phyloP scores from a whole-genome alignment of 2,888 invertebrate species.

The Drosophila prostipennis region DNA sequence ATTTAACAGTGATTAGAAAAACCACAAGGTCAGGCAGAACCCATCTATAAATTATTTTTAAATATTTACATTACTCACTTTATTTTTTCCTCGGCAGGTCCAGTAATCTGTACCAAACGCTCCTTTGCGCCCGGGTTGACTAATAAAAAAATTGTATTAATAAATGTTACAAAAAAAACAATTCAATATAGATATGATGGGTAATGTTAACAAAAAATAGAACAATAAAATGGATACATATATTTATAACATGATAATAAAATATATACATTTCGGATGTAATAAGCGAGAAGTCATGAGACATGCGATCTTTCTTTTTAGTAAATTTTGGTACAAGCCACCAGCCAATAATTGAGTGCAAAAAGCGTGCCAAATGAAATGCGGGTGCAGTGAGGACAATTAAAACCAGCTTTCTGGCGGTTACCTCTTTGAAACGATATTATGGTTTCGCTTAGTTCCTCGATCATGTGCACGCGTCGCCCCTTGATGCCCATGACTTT shows the following conservation, averaged over 20 bases:
- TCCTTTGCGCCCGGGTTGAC: conserved; percentile 98
- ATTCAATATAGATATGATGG: background rate
- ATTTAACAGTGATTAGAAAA: background rate
- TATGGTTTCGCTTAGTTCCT: conserved; percentile 98
- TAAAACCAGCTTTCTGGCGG: conserved; percentile 14
- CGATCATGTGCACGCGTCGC: conserved; percentile 98
- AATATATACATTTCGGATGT: background rate
- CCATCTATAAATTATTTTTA: background rate
- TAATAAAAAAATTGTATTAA: conserved; percentile 79
- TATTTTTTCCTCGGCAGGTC: conserved; percentile 96
- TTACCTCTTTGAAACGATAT: conserved; percentile 99
- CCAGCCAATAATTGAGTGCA: background rate
- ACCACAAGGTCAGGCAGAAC: background rate
- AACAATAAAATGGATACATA: background rate
- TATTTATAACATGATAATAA: background rate
- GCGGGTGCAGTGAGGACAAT: conserved; percentile 9
- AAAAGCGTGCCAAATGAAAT: conserved; percentile 19
- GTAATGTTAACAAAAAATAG: background rate
- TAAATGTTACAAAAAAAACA: background rate
- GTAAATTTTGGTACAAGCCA: background rate
- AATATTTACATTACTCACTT: conserved; percentile 87
- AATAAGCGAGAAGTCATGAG: background rate
- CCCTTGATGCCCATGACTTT: conserved; percentile 99
- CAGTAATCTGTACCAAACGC: conserved; percentile 97
- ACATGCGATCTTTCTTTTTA: conserved; percentile 6